Conservation (phyloP, 2,113 vertebrate genomes). For the Onychostoma macrolepis region DNA sequence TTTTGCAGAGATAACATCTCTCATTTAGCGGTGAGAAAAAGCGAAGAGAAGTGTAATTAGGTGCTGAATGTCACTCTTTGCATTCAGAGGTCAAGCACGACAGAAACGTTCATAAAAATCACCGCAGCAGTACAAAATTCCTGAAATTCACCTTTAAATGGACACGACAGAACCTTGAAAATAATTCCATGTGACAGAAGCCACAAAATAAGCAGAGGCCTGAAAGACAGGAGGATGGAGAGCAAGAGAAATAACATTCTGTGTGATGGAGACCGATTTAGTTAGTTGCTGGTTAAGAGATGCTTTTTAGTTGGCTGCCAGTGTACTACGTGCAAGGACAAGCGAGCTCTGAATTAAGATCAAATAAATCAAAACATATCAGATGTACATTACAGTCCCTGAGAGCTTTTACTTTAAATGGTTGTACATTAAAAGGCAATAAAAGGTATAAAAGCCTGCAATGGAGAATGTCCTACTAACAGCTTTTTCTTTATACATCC, state of each 20-base stretch:
- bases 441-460: no score
- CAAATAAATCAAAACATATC: neutral
- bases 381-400: neutral
- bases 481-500: neutral
- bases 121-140: neutral
- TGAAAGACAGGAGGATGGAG: neutral
- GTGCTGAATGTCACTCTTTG: neutral
- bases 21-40: constrained; percentile 23
- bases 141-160: neutral
- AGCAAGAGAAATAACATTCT: neutral
- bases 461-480: neutral
- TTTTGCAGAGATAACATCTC: constrained; percentile 27
- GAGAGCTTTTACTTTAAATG: neutral
- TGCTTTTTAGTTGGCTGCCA: no score
- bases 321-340: neutral
- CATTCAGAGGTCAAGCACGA: neutral
- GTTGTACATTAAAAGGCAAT: no score
- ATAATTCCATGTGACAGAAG: constrained; percentile 4
- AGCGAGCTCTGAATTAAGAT: neutral
- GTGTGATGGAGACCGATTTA: neutral
- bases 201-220: neutral
- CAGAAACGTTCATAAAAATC: neutral
- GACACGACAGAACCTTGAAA: neutral
- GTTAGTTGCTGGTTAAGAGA: neutral
- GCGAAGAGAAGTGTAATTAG: constrained; percentile 38